Conservation (phyloP, 2,797 vertebrate species). For the Erethizon dorsatum region DNA sequence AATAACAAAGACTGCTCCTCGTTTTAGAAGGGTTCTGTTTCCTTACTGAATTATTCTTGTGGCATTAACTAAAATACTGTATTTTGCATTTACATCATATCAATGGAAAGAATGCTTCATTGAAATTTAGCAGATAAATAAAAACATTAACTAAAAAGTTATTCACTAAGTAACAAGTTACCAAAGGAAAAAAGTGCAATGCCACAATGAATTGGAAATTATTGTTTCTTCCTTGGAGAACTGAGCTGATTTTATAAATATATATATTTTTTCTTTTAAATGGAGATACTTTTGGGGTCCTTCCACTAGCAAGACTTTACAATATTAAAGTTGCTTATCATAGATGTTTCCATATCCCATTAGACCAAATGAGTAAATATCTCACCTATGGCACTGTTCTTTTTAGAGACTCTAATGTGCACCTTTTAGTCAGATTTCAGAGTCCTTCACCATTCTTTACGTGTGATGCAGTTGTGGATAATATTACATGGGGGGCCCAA, state of each 20-base stretch:
- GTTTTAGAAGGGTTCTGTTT: neutral
- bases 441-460: neutral
- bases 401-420: neutral
- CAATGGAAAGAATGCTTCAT: neutral
- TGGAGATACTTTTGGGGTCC: neutral
- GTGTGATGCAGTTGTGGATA: neutral
- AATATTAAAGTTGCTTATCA: neutral
- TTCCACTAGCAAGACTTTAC: neutral
- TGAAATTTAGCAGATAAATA: neutral
- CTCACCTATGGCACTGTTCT: neutral
- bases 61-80: neutral
- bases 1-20: neutral
- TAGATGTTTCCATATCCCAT: neutral
- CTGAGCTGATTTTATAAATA: no score
- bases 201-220: neutral
- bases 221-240: neutral
- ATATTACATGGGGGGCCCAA: neutral
- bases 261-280: neutral
- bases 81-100: neutral
- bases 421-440: neutral
- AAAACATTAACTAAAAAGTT: neutral
- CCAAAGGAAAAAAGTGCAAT: neutral
- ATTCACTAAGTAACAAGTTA: neutral
- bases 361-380: neutral
- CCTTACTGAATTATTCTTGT: neutral